Evolutionary conservation across 2,113 vertebrate genomes (phyloP).

Genomic region (Pundamilia nyererei): DNA sequence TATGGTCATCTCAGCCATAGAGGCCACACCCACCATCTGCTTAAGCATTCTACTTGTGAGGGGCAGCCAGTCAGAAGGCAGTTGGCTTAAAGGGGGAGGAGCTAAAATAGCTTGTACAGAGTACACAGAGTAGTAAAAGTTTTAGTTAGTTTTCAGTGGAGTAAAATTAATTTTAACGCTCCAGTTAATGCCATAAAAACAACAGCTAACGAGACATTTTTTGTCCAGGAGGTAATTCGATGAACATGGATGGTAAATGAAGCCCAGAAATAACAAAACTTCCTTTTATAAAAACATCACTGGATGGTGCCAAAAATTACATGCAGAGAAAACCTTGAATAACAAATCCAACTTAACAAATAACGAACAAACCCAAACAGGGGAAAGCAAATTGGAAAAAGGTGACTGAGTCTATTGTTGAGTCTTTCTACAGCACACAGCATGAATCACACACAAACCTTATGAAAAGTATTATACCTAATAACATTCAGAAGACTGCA

Average conservation of each 20-base stretch:
- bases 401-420: neutral
- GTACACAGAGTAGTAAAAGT: neutral
- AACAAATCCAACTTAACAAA: neutral
- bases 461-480: neutral
- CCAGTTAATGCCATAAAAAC: neutral
- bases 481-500: neutral
- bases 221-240: rapidly evolving
- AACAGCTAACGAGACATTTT: rapidly evolving
- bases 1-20: neutral
- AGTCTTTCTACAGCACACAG: neutral
- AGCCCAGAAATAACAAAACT: neutral
- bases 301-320: rapidly evolving
- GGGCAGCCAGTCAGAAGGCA: neutral
- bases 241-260: neutral
- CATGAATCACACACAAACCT: neutral
- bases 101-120: neutral
- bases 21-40: neutral
- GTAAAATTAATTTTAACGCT: neutral
- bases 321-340: neutral
- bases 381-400: neutral
- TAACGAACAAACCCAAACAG: rapidly evolving
- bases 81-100: neutral
- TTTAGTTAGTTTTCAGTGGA: neutral
- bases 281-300: neutral
- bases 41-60: neutral